These are phyloP conservation scores for Pseudomyrmex cubaensis DNA, from an alignment of 1,140 invertebrate genomes.

Conservation along the genomic window DNA sequence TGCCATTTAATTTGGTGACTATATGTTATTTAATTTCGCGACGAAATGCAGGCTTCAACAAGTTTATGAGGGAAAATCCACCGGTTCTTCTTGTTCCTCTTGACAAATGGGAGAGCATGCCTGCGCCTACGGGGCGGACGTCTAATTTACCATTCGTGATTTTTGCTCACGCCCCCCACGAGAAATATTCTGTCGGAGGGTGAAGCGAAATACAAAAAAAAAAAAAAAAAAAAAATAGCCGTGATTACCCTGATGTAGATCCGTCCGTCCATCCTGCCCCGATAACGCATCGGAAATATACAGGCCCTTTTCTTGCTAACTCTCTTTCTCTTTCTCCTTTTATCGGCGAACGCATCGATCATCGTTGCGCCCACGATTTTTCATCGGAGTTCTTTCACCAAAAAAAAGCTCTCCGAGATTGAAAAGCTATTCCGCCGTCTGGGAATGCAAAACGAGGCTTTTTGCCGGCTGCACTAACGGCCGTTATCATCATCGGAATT, in stretches of 20 bases:
- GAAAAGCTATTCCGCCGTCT: slow-evolving; percentile 71
- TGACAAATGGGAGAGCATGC: slow-evolving; percentile 73
- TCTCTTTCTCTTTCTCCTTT: slow-evolving; percentile 36
- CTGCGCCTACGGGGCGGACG: slow-evolving; percentile 59
- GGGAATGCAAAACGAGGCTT: slow-evolving; percentile 59
- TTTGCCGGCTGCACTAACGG: slow-evolving; percentile 24
- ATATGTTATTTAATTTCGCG: background rate
- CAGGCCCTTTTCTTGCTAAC: slow-evolving; percentile 53
- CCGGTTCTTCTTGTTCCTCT: slow-evolving; percentile 34
- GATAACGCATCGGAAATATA: slow-evolving; percentile 70
- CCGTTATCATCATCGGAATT: slow-evolving; percentile 25
- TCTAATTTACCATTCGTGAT: slow-evolving; percentile 77
- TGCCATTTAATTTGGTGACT: background rate
- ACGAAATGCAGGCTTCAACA: background rate
- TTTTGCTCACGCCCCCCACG: slow-evolving; percentile 64
- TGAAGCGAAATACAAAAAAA: slow-evolving; percentile 56
- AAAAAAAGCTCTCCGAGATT: slow-evolving; percentile 64
- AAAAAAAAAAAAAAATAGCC: slow-evolving; percentile 51
- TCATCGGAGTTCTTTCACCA: slow-evolving; percentile 59
- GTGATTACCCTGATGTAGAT: slow-evolving; percentile 74
- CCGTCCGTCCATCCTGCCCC: slow-evolving; percentile 64
- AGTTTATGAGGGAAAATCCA: slow-evolving; percentile 1
- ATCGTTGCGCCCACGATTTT: slow-evolving; percentile 72
- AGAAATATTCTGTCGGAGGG: slow-evolving; percentile 43
- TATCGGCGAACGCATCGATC: slow-evolving; percentile 70